Percentiles rank a stretch among this genome's conserved stretches.
Evolutionary conservation across 1,140 invertebrate species (phyloP).

Genomic region (Catajapyx aquilonaris): DNA sequence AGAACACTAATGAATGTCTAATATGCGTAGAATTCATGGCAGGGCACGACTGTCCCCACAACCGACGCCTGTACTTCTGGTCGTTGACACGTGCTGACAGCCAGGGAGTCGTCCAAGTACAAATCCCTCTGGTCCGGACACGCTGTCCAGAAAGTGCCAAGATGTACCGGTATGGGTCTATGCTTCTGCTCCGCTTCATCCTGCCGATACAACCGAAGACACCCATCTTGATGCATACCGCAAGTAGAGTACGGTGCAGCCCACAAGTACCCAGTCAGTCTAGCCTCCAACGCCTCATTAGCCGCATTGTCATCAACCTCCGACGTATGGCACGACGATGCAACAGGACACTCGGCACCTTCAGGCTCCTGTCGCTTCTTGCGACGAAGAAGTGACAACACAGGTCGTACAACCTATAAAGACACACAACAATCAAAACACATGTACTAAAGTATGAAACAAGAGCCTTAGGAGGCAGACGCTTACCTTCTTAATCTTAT

Average conservation of each 20-base stretch:
- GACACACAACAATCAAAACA: slow-evolving; percentile 1
- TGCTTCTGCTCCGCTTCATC: too few species aligned
- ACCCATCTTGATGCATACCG: too few species aligned
- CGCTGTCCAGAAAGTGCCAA: too few species aligned
- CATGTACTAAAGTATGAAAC: neutral
- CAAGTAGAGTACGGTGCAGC: slow-evolving; percentile 1
- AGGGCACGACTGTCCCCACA: too few species aligned
- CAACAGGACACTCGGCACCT: neutral
- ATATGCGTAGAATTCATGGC: too few species aligned
- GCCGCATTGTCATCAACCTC: slow-evolving; percentile 14
- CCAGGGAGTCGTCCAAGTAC: too few species aligned
- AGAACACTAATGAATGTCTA: too few species aligned
- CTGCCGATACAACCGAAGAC: too few species aligned
- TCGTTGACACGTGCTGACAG: too few species aligned
- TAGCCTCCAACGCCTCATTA: slow-evolving; percentile 14
- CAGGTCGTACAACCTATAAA: slow-evolving; percentile 3
- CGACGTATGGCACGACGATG: neutral
- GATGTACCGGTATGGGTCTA: too few species aligned
- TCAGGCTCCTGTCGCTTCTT: neutral
- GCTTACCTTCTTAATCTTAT: neutral
- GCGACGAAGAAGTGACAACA: neutral
- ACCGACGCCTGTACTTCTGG: too few species aligned
- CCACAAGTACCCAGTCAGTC: slow-evolving; percentile 8
- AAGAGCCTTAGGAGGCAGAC: neutral
- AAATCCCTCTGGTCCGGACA: too few species aligned